Evolutionary conservation across 2,113 vertebrate genomes (phyloP).

Genomic region (Eulacestoma nigropectus): DNA sequence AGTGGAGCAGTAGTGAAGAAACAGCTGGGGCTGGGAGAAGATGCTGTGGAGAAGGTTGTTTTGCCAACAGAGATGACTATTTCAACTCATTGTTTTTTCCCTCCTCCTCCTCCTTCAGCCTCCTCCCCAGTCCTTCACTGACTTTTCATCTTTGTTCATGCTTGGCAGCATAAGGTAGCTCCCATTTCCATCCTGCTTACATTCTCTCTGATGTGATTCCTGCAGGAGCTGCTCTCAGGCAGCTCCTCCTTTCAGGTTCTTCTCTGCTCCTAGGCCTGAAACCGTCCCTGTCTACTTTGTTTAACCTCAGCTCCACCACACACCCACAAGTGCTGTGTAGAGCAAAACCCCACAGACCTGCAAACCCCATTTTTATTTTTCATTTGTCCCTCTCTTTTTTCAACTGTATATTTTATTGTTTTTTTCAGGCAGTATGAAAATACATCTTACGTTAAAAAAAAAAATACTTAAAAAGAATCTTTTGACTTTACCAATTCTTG

Average conservation of each 20-base stretch:
- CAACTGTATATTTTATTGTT: not conserved
- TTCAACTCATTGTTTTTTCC: not conserved
- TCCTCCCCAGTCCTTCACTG: not conserved
- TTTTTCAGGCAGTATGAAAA: not conserved
- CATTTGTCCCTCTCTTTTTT: not conserved
- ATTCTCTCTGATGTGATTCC: conserved; percentile 21
- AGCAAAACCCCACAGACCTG: not conserved
- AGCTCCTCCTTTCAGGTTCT: not conserved
- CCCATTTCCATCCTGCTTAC: not conserved
- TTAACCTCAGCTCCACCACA: not conserved
- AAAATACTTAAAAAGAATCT: conserved; percentile 20
- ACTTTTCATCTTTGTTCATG: conserved; percentile 2
- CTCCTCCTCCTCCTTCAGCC: not conserved
- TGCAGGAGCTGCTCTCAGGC: not conserved
- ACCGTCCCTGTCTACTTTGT: not conserved
- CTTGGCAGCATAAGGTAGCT: not conserved
- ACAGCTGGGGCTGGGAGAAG: not conserved
- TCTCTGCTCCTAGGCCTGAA: not conserved
- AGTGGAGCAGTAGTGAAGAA: not conserved
- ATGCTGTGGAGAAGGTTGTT: not conserved
- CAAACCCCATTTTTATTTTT: not conserved
- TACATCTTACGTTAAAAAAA: not conserved
- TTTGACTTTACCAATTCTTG: conserved; percentile 42
- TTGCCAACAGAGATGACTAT: not conserved
- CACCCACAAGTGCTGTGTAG: fast-evolving